Evolutionary conservation across 2,113 vertebrate genomes (phyloP), one percentile per base, ranked within the genome.

Genomic region (Arothron firmamentum): DNA sequence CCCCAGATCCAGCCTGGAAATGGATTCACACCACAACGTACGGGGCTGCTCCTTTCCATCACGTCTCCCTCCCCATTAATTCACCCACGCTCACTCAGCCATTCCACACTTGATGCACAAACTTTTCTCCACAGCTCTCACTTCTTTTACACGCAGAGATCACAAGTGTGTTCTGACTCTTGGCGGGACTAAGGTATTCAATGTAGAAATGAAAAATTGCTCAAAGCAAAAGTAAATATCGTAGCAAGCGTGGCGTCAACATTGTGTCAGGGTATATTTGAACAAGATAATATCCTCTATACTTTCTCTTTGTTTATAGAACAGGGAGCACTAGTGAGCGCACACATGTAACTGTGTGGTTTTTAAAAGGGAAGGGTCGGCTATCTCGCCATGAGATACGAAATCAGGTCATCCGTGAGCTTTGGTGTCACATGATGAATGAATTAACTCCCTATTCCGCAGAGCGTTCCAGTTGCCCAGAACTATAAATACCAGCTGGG

Each of bases 371-470:
- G 53, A 66, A 42, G 63, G 73, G 55, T 67, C 51, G 64, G 74
- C 61, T 70, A 66, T 83, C 70, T 60, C 56, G 56, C 51, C 62
- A 34, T 56, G 51, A 76, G 70, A 77, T 53, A 41, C 1, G 10
- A 74, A 88, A 87, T 82, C 73, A 80, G 83, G 79, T 87, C 83
- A 86, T 66, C 63, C 62, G 52, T 52, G 68, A 76, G 78, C 65
- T 62, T 31, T 56, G 61, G 68, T 74, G 51, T 83, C 85, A 83
- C 79, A 79, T 85, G 82, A 83, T 81, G 78, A 84, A 81, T 84
- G 77, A 83, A 83, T 78, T 75, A 78, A 83, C 79, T 82, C 78
- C 84, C 77, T 80, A 83, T 87, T 86, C 83, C 78, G 80, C 75
- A 80, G 28, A 85, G 79, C 74, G 72, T 81, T 83, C 76, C 74